Evolutionary conservation across 2,888 invertebrate species (phyloP).

Genomic region (Odiellus spinosus): DNA sequence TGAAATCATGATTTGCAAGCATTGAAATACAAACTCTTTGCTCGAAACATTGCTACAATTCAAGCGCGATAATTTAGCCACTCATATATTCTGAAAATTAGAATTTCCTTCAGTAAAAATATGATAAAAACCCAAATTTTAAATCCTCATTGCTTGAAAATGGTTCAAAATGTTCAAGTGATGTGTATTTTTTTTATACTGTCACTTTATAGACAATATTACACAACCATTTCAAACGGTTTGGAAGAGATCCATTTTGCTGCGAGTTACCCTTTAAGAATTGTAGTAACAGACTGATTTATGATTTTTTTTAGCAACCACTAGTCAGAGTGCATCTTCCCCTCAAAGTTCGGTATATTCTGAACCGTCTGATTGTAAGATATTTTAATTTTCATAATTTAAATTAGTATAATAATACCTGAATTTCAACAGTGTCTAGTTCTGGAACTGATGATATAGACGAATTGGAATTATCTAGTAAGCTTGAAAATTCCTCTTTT

Average conservation of each 20-base stretch:
- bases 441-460: slow-evolving; percentile 15
- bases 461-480: slow-evolving; percentile 14
- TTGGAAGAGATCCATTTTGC: neutral
- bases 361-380: neutral
- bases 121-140: neutral
- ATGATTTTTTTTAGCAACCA: slow-evolving; percentile 27
- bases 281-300: neutral
- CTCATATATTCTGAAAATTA: too few relatives aligned
- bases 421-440: slow-evolving; percentile 1
- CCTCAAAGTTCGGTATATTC: too few relatives aligned
- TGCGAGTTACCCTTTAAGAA: neutral
- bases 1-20: too few relatives aligned
- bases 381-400: neutral
- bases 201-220: neutral
- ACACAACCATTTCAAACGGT: neutral
- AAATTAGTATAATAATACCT: neutral
- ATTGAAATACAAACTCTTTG: too few relatives aligned
- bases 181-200: neutral
- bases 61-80: too few relatives aligned
- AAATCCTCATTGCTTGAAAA: neutral
- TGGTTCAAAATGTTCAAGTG: neutral
- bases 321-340: slow-evolving; percentile 34
- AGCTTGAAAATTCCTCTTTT: neutral
- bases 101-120: too few relatives aligned
- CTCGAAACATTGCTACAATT: too few relatives aligned